Base-by-base conservation (phyloP, 2,888 invertebrate species). In the Caenorhabditis parvicauda region DNA sequence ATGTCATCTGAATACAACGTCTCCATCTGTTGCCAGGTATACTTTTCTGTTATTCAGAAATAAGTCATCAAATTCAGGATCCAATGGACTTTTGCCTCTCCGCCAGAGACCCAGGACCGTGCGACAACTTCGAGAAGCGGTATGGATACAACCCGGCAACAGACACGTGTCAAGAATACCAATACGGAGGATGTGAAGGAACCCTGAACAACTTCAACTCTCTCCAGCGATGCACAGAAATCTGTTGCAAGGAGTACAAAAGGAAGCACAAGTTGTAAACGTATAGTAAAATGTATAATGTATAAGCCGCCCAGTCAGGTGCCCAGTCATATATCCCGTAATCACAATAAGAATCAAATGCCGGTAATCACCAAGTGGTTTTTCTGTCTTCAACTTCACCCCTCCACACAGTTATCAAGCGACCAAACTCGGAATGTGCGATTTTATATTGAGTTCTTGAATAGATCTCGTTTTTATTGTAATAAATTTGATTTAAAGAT, bases 211-310 rank as follows among this genome's bases (percentile, higher is more conserved):
- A 76, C 62, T 77, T 77, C 67, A 59, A 68, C 28, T 74, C 74
- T 1, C 63, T 79, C 29, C 74, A 79, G 50, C 51, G 74, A 51
- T 79, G 79, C 55, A 79, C 77, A 14, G 73, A 79, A 59, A 79
- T 79, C 46, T 79, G 79, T 58, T 79, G 79, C 59, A 74, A 76
- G 50, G 78, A 79, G 46, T 79, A 75, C 60, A 71, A 71, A 51
- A 59, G 60, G 52, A 70, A 67, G 48, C 63, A 63, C 39, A 39
- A 51, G 45, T 59, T 59, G 63, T 63, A 62, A 41, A 32, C 9
- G 14, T 32, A 32, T n/a, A n/a, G n/a, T n/a, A n/a, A n/a, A n/a
- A n/a, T n/a, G n/a, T n/a, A n/a, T n/a, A n/a, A n/a, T n/a, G n/a
- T n/a, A n/a, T n/a, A n/a, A n/a, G n/a, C n/a, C n/a, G n/a, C n/a